Evolutionary conservation across 2,113 vertebrate species (phyloP).

Genomic region (Daboia siamensis): DNA sequence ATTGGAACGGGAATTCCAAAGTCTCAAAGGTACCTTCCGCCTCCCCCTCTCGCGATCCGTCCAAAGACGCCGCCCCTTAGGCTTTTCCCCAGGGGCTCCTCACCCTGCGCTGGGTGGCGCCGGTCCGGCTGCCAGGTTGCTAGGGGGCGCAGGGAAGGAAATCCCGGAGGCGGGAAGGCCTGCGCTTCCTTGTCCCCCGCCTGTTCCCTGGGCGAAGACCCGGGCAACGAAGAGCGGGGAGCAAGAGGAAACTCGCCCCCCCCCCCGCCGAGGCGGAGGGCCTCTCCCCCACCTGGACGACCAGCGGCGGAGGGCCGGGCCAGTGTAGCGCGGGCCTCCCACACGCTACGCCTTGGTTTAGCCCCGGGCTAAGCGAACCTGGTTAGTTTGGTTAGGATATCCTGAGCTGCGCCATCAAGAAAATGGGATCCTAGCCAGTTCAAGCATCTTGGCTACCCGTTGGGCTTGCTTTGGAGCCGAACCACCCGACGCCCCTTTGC

Average conservation of each 20-base stretch:
- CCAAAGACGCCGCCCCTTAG: neutral
- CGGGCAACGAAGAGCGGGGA: neutral
- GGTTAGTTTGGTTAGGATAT: neutral
- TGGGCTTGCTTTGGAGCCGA: neutral
- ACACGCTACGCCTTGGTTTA: neutral
- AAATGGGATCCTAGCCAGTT: neutral
- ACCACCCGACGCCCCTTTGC: neutral
- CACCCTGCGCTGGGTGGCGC: neutral
- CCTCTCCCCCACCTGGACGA: neutral
- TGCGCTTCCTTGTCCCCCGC: neutral
- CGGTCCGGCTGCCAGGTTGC: neutral
- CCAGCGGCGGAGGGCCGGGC: neutral
- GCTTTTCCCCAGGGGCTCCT: neutral
- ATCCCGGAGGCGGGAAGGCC: neutral
- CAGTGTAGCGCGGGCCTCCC: neutral
- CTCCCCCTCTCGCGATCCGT: neutral
- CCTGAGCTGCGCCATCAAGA: neutral
- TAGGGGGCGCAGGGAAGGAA: neutral
- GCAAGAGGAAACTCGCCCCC: neutral
- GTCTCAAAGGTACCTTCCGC: conserved; percentile 86
- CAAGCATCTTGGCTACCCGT: neutral
- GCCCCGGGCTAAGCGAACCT: neutral
- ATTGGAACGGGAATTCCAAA: conserved; percentile 94
- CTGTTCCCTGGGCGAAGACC: neutral
- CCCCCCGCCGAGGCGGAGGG: neutral